These are phyloP conservation scores for Catocala sponsa DNA, from an alignment of 2,888 invertebrate species.

Conservation along the genomic window DNA sequence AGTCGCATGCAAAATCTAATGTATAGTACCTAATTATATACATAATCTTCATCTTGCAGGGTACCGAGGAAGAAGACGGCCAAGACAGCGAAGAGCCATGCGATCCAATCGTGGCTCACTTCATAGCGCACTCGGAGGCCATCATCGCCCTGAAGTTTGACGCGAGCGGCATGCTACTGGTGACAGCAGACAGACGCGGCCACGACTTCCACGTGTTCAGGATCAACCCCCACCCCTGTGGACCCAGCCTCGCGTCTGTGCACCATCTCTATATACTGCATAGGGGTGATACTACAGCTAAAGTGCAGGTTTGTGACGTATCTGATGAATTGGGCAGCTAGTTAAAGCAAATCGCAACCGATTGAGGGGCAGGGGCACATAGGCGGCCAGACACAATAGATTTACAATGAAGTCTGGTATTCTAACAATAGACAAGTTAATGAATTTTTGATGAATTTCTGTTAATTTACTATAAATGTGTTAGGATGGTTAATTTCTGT, in stretches of 20 bases:
- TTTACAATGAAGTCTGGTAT: no score
- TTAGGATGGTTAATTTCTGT: no score
- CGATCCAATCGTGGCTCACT: slow-evolving; percentile 95
- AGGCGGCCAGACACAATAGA: no score
- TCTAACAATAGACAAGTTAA: no score
- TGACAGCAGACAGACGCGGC: slow-evolving; percentile 97
- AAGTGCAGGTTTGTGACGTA: slow-evolving; percentile 90
- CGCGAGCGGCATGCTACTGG: slow-evolving; percentile 94
- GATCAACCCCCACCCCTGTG: slow-evolving; percentile 97
- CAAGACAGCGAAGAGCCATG: slow-evolving; percentile 90
- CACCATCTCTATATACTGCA: slow-evolving; percentile 98
- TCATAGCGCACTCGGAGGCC: slow-evolving; percentile 95
- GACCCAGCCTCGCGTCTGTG: slow-evolving; percentile 95
- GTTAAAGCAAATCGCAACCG: no score
- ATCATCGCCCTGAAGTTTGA: slow-evolving; percentile 97
- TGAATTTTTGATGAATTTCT: no score
- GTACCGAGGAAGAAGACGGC: slow-evolving; percentile 85
- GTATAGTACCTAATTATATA: no score
- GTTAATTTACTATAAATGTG: no score
- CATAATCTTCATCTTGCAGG: no score
- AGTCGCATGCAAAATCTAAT: no score
- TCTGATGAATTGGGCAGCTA: no score
- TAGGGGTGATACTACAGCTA: slow-evolving; percentile 98
- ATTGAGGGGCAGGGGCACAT: no score
- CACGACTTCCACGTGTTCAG: slow-evolving; percentile 99